phyloP scores from a whole-genome alignment of 2,113 vertebrate genomes.

The Rhinoderma darwinii region DNA sequence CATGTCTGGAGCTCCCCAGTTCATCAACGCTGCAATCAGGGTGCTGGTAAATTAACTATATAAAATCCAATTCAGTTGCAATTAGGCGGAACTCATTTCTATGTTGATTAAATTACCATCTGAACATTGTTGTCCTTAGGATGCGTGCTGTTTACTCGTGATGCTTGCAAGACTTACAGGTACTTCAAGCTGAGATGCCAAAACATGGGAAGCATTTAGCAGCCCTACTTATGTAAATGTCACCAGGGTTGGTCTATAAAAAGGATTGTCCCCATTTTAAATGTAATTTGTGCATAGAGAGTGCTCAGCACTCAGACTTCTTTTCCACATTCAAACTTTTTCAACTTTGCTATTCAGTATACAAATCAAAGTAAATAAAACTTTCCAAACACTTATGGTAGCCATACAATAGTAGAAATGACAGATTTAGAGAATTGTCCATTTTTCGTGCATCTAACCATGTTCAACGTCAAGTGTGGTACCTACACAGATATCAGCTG shows the following conservation, averaged over 20 bases:
- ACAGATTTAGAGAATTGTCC: too few species aligned
- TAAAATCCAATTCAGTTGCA: conserved; percentile 56
- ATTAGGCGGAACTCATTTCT: conserved; percentile 51
- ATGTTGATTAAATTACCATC: conserved; percentile 58
- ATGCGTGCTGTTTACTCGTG: conserved; percentile 11
- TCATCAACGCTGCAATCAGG: conserved; percentile 56
- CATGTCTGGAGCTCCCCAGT: conserved; percentile 38
- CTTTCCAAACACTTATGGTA: neutral
- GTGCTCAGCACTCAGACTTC: neutral
- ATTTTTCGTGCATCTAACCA: too few species aligned
- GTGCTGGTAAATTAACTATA: conserved; percentile 47
- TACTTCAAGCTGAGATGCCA: conserved; percentile 47
- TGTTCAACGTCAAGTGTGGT: too few species aligned
- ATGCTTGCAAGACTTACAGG: conserved; percentile 40
- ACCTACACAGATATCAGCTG: too few species aligned
- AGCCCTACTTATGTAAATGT: conserved; percentile 37
- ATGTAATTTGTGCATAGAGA: conserved; percentile 25
- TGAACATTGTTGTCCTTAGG: conserved; percentile 43
- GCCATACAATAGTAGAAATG: too few species aligned
- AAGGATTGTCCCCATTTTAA: conserved; percentile 41
- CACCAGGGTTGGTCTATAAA: conserved; percentile 39
- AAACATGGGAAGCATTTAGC: conserved; percentile 18
- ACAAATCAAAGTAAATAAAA: neutral
- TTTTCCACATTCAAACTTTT: neutral
- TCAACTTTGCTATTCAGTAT: neutral